Base-by-base conservation (phyloP, 2,888 invertebrate species). In the Epinotia nisella region DNA sequence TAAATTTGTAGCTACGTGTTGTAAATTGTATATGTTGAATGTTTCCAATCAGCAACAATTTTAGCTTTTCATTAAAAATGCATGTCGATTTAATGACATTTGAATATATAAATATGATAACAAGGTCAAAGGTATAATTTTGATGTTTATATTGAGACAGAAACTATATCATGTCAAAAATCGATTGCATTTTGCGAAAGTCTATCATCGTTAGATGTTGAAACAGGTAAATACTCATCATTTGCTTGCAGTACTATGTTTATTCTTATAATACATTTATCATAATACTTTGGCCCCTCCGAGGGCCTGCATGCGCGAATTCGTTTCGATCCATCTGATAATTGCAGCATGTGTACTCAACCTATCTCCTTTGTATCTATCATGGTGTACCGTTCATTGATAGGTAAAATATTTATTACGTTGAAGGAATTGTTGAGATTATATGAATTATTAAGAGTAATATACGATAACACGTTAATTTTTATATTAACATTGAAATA, bases 231-330 rank as follows among this genome's bases (percentile, higher is more conserved):
- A 77, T 78, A 79, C 79, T 77, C 78, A 64, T 67, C 45, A 70
- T 61, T 74, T 70, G 60, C 66, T 70, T 67, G 53, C 53, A 68
- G 68, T 70, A 66, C 55, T 59, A 51, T 59, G 70, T 75, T 66
- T 76, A 80, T 45, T 56, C 56, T 71, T 77, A 78, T 78, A 78
- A 78, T 75, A 78, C 75, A 75, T 78, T 78, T 71, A 74, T 61
- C 68, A 76, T 79, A 55, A 78, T 76, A 74, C 65, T 74, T 78
- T 76, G 79, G 77, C 78, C 78, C 79, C 81, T 76, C 83, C 82
- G 81, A 77, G 81, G 81, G 82, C 83, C 84, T 88, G 88, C 87
- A 83, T 81, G 85, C 81, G 81, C 78, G 80, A 81, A 79, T 77
- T 78, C 70, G 74, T 49, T 29, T 64, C 51, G 19, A 49, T 58